These are phyloP conservation scores for Heliconius eleuchia DNA, from an alignment of 1,140 invertebrate genomes.

Conservation along the genomic window DNA sequence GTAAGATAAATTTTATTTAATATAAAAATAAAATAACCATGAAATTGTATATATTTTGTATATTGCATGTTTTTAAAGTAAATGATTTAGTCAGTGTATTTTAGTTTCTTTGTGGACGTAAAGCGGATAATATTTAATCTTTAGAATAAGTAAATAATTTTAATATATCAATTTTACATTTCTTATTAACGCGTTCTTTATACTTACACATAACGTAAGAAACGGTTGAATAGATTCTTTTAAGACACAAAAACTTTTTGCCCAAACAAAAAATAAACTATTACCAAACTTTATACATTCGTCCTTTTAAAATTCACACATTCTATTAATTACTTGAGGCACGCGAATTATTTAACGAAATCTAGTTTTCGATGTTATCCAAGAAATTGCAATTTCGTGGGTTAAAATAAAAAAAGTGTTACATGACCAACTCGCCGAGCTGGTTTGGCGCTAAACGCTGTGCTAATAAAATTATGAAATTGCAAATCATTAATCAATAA, in stretches of 20 bases:
- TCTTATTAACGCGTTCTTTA: not conserved
- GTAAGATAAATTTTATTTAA: not conserved
- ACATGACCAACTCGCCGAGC: slow-evolving; percentile 23
- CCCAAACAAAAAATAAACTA: slow-evolving; percentile 11
- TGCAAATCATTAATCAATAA: not conserved
- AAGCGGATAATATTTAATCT: no score
- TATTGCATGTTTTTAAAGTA: no score
- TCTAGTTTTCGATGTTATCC: slow-evolving; percentile 33
- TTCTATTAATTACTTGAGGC: slow-evolving; percentile 18
- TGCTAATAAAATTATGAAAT: slow-evolving; percentile 25
- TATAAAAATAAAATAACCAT: no score
- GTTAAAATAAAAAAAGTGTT: slow-evolving; percentile 28
- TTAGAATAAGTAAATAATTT: no score
- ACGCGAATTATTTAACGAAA: slow-evolving; percentile 23
- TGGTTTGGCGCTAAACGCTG: slow-evolving; percentile 15
- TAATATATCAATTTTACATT: no score
- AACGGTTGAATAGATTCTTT: not conserved
- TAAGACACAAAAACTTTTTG: not conserved
- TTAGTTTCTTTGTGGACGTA: no score
- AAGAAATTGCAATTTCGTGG: slow-evolving; percentile 26
- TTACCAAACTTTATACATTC: not conserved
- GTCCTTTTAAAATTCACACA: slow-evolving; percentile 15
- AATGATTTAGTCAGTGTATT: no score
- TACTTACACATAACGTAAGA: not conserved
- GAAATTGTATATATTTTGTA: no score